These are phyloP conservation scores for Catostylus mosaicus DNA, from an alignment of 30 jellyfish, hydroid and myxozoan genomes.

Conservation along the genomic window DNA sequence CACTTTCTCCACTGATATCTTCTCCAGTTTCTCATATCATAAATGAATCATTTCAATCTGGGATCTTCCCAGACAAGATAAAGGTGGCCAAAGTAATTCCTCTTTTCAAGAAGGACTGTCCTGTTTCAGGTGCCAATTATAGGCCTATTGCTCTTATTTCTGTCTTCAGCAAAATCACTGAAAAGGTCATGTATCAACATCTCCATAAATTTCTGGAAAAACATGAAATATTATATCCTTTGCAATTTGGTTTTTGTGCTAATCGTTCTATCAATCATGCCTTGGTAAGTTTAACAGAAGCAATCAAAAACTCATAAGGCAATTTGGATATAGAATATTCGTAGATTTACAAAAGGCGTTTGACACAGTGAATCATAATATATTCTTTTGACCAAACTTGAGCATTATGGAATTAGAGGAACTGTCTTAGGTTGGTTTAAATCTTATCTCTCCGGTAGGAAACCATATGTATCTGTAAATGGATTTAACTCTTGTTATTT, in stretches of 20 bases:
- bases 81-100: slow-evolving; percentile 41
- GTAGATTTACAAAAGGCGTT: slow-evolving; percentile 39
- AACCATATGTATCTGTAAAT: slow-evolving; percentile 54
- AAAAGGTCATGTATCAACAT: slow-evolving; percentile 31
- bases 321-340: slow-evolving; percentile 17
- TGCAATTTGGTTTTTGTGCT: slow-evolving; percentile 29
- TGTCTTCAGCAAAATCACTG: slow-evolving; percentile 28
- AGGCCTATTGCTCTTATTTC: slow-evolving; percentile 37
- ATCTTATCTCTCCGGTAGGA: slow-evolving; percentile 51
- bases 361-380: slow-evolving; percentile 43
- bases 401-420: slow-evolving; percentile 59
- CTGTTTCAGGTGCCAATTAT: slow-evolving; percentile 17
- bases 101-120: slow-evolving; percentile 35
- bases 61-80: slow-evolving; percentile 38
- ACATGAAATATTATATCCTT: slow-evolving; percentile 24
- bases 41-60: slow-evolving; percentile 39
- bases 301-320: slow-evolving; percentile 11
- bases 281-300: slow-evolving; percentile 34
- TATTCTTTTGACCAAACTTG: slow-evolving; percentile 13
- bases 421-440: slow-evolving; percentile 19
- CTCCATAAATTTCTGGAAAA: slow-evolving; percentile 16
- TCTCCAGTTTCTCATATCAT: slow-evolving; percentile 34
- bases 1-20: slow-evolving; percentile 16
- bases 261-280: slow-evolving; percentile 22
- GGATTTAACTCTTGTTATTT: slow-evolving; percentile 23